These are phyloP conservation scores for Spheniscus humboldti DNA, from an alignment of 2,797 vertebrate species.

Conservation along the genomic window DNA sequence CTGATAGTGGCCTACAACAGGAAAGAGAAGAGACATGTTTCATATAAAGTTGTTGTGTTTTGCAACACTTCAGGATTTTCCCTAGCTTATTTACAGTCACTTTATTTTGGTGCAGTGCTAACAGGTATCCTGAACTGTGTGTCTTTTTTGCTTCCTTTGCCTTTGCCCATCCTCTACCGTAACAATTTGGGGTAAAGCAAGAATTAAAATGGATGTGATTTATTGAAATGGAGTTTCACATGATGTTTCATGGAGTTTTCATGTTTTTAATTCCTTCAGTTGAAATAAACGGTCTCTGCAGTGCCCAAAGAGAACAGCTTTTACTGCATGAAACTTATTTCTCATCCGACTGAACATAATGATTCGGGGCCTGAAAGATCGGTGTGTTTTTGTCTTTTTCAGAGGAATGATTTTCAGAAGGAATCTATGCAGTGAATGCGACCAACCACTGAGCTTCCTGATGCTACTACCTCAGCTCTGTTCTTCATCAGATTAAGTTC, in stretches of 20 bases:
- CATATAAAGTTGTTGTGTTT: not conserved
- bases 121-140: not conserved
- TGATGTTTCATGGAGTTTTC: not conserved
- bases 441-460: not conserved
- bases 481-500: not conserved
- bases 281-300: not conserved
- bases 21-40: not conserved
- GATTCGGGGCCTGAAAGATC: not conserved
- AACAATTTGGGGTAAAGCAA: not conserved
- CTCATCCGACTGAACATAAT: not conserved
- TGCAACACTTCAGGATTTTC: not conserved
- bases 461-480: not conserved
- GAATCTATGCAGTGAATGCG: not conserved
- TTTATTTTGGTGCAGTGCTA: not conserved
- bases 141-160: not conserved
- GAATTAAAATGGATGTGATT: not conserved
- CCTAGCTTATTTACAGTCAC: not conserved
- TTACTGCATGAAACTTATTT: not conserved
- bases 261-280: not conserved
- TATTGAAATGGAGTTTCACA: not conserved
- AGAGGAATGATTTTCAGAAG: slow-evolving; percentile 9
- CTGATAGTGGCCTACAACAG: not conserved
- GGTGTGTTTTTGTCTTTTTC: not conserved
- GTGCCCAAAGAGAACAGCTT: not conserved
- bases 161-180: not conserved